Percentiles rank a stretch among this genome's conserved stretches.
Conservation (phyloP, 2,888 invertebrate genomes). For the Hypolimnas misippus region DNA sequence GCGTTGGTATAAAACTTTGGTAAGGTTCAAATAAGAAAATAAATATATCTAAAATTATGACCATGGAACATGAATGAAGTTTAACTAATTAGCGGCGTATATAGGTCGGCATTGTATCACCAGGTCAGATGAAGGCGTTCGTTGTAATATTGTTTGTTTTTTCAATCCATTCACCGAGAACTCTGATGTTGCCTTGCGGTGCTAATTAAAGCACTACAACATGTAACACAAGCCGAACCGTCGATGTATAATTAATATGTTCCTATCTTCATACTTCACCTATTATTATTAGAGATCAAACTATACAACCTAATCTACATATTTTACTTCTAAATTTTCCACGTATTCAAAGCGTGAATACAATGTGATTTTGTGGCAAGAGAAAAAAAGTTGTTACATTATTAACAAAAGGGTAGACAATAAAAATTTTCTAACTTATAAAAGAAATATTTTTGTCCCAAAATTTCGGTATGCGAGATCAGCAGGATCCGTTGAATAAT, state of each 20-base stretch:
- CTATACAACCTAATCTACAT: not conserved
- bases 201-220: constrained; percentile 67
- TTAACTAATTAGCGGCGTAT: constrained; percentile 72
- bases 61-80: constrained; percentile 63
- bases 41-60: constrained; percentile 59
- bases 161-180: constrained; percentile 64
- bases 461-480: constrained; percentile 64
- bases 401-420: not conserved
- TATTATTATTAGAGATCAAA: constrained; percentile 7
- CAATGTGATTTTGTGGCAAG: too few relatives aligned
- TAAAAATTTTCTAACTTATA: not conserved
- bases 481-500: constrained; percentile 73
- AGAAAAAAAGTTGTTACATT: too few relatives aligned
- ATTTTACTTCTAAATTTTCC: not conserved
- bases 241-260: constrained; percentile 51
- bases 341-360: not conserved
- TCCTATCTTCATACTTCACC: constrained; percentile 32
- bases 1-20: too few relatives aligned
- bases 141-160: constrained; percentile 75
- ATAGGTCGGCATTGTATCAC: constrained; percentile 70
- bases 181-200: constrained; percentile 47
- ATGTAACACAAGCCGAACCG: constrained; percentile 56
- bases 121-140: constrained; percentile 71
- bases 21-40: constrained; percentile 3
- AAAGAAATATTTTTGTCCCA: constrained; percentile 50